Percentiles rank a stretch among this genome's conserved stretches.
phyloP scores from a whole-genome alignment of 2,888 invertebrate species.

The Erebia ligea region DNA sequence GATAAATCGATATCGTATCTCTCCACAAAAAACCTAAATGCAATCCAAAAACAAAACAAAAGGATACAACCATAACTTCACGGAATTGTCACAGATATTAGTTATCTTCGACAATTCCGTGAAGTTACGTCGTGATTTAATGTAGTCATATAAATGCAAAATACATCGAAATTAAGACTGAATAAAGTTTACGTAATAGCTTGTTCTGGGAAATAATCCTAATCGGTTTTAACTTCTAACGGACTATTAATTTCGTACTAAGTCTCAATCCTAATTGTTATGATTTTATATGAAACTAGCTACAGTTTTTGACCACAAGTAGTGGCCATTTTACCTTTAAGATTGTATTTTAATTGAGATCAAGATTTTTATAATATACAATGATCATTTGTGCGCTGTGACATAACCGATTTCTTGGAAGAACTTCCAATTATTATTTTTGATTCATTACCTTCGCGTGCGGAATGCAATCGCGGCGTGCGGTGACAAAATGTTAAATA shows the following conservation, averaged over 20 bases:
- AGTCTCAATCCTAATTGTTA: not conserved
- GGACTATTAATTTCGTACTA: not conserved
- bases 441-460: constrained; percentile 27
- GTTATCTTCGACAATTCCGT: too few species aligned
- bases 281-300: not conserved
- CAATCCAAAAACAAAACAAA: constrained; percentile 11
- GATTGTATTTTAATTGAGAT: not conserved
- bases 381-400: constrained; percentile 10
- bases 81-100: constrained; percentile 17
- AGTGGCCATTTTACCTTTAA: not conserved
- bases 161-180: constrained; percentile 5
- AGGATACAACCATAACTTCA: constrained; percentile 22
- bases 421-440: constrained; percentile 32
- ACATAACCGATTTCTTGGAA: constrained; percentile 39
- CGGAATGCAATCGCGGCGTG: constrained; percentile 16
- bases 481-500: constrained; percentile 27
- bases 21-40: not conserved
- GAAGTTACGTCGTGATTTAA: constrained; percentile 12
- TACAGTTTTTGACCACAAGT: not conserved
- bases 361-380: not conserved
- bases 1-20: not conserved
- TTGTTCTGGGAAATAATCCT: constrained; percentile 4
- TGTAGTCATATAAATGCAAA: constrained; percentile 11
- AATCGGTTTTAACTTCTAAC: not conserved
- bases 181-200: not conserved